Percentiles rank a stretch among this genome's conserved stretches.
Evolutionary conservation across 2,888 invertebrate genomes (phyloP).

Genomic region (Drosophila neonasuta): DNA sequence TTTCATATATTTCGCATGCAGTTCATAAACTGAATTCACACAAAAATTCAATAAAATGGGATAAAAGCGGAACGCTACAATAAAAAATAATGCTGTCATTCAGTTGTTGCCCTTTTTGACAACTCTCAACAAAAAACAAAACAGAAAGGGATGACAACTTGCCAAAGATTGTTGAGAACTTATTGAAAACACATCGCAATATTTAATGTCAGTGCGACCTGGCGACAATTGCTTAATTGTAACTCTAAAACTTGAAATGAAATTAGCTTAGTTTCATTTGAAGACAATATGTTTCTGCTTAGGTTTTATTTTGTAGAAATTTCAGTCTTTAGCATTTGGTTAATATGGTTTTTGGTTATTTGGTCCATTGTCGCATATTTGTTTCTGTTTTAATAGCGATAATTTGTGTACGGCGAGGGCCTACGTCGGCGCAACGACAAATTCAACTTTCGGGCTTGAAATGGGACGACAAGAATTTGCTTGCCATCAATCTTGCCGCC

Average conservation of each 20-base stretch:
- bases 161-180: slow-evolving; percentile 13
- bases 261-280: not conserved
- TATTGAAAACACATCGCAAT: slow-evolving; percentile 2
- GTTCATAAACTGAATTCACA: slow-evolving; percentile 14
- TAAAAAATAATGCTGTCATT: slow-evolving; percentile 13
- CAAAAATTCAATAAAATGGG: slow-evolving; percentile 11
- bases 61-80: not conserved
- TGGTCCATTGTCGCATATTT: no score
- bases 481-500: slow-evolving; percentile 59
- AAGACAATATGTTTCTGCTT: no score
- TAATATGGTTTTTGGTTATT: no score
- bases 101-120: slow-evolving; percentile 20
- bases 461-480: slow-evolving; percentile 43
- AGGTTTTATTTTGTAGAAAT: no score
- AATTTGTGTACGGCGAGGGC: not conserved
- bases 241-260: not conserved
- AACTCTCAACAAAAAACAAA: slow-evolving; percentile 7
- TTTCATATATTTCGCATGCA: not conserved
- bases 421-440: slow-evolving; percentile 38
- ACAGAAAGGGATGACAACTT: not conserved
- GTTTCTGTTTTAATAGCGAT: no score
- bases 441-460: slow-evolving; percentile 40
- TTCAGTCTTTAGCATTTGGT: no score
- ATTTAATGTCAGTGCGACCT: not conserved
- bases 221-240: no score